Evolutionary conservation across 2,888 invertebrate species (phyloP), one percentile per base, ranked within the genome.

Genomic region (Epistrophe grossulariae): DNA sequence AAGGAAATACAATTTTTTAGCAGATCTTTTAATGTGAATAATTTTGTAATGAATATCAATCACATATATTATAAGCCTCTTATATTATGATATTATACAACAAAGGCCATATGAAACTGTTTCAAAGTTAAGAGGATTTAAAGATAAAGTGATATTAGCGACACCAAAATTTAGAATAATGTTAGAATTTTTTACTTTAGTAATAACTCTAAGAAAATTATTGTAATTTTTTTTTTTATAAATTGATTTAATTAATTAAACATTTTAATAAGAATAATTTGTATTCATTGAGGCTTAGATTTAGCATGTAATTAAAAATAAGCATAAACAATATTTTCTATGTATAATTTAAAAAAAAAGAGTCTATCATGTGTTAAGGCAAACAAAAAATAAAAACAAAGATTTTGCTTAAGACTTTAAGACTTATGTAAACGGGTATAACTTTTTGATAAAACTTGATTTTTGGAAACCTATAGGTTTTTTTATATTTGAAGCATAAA

Each of bases 21-120:
- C 59, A 8, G 62, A 38, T 35, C 17, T 59, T n/a, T n/a, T 38
- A 15, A 28, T 64, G 62, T 64, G n/a, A n/a, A 64, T 64, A 64
- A 43, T 64, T 43, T 64, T 15, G 10, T 43, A 64, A 64, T 64
- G 62, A 64, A 62, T 43, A 40, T 43, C 62, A 62, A 64, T 64
- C 62, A 64, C n/a, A 24, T 24, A 59, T 59, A 48, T 10, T 15
- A 50, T 64, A 64, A 64, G 62, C 62, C 19, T 59, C 59, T 59
- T 59, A 59, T n/a, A 59, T n/a, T 24, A 13, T 43, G 9, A 31
- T n/a, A 15, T 43, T 43, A 43, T 24, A 40, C 38, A 62, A 62
- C 15, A 43, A n/a, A 24, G 62, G 43, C 40, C 62, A 64, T n/a
- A n/a, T n/a, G 43, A 64, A 64, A 64, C 43, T 43, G 43, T 64